Evolutionary conservation across 2,113 vertebrate genomes (phyloP), one percentile per base, ranked within the genome.

Genomic region (Geococcyx californianus): DNA sequence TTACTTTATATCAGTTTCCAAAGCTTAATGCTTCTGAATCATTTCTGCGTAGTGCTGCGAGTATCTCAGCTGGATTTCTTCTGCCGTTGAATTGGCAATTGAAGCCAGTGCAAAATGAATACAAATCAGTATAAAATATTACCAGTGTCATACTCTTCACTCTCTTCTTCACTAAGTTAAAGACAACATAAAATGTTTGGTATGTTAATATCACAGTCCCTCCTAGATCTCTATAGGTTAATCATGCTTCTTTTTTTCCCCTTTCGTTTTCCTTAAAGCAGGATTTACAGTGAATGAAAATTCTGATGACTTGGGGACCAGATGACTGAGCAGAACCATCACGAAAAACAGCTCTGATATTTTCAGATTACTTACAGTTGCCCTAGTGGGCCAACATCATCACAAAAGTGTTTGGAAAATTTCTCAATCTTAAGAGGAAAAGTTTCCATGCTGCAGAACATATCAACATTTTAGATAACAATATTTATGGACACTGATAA

Each of bases 41-140:
- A 77, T 23, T 91, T 74, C 83, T 97, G 91, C 93, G 80, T 84
- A 21, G 20, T 17, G 45, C 84, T 88, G 54, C 75, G 69, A 73
- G 68, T 26, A 66, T 54, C 58, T 91, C 66, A 54, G 80, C 59
- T 91, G 51, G 67, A 58, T 83, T 77, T 82, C 86, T 56, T 25
- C 24, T 75, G 73, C 47, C 64, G 33, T 40, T n/a, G n/a, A n/a
- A n/a, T n/a, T 2, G 60, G 66, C 62, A 68, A 75, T 25, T 54
- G 63, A 63, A 75, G 78, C 18, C n/a, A 45, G 34, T 10, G 62
- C 16, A 49, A 87, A 78, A 77, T 47, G 18, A 87, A 89, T 25
- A 49, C 38, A 84, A 94, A 89, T 21, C 20, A 52, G 42, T 15
- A 78, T 42, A 72, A 96, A 94, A 84, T 26, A 34, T 28, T 55